phyloP scores from a whole-genome alignment of 2,797 vertebrate species.

The Austrolebias charrua region DNA sequence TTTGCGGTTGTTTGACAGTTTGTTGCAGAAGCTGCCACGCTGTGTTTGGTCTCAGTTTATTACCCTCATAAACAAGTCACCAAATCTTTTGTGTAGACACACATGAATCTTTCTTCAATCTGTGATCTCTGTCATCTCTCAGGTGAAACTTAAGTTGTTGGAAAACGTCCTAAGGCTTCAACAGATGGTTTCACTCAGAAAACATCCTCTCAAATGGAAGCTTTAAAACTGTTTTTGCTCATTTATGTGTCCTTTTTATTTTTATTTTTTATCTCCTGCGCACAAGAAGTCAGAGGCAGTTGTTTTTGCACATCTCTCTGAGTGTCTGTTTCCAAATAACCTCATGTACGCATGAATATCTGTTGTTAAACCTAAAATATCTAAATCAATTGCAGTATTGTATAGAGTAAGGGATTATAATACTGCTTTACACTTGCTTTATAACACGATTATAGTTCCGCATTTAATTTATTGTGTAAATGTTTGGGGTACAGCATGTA shows the following conservation, averaged over 20 bases:
- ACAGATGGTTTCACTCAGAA: constrained; percentile 3
- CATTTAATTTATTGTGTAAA: too few relatives aligned
- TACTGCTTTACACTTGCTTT: too few relatives aligned
- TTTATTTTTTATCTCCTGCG: neutral
- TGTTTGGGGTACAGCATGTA: too few relatives aligned
- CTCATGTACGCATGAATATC: too few relatives aligned
- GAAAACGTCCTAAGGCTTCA: constrained; percentile 12
- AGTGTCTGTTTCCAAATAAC: too few relatives aligned
- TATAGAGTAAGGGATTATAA: too few relatives aligned
- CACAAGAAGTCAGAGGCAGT: neutral
- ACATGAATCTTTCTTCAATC: constrained; percentile 20
- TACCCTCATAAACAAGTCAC: constrained; percentile 27
- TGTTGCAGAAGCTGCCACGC: constrained; percentile 28
- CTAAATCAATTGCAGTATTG: too few relatives aligned
- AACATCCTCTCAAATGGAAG: too few relatives aligned
- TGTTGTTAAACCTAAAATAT: too few relatives aligned
- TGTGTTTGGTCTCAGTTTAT: constrained; percentile 39
- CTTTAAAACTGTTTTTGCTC: neutral
- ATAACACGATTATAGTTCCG: too few relatives aligned
- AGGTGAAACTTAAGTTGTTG: constrained; percentile 21
- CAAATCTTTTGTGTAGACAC: constrained; percentile 32
- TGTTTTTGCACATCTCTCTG: too few relatives aligned
- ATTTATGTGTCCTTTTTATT: neutral
- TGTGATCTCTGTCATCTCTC: constrained; percentile 1
- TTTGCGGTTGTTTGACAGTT: constrained; percentile 32